Conservation (phyloP, 2,888 invertebrate species). For the Eupithecia centaureata region DNA sequence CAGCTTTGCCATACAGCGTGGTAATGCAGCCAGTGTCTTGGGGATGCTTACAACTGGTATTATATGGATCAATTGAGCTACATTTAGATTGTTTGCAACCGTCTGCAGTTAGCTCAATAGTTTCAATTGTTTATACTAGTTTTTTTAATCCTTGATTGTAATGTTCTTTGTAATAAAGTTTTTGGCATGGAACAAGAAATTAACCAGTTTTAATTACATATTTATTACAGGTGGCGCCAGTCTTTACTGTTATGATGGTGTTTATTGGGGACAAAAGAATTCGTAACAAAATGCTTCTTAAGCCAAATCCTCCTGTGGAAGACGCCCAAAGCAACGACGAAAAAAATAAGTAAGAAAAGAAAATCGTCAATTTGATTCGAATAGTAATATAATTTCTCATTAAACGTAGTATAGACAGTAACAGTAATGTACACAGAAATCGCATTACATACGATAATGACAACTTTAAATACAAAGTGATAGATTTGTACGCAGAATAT, state of each 20-base stretch:
- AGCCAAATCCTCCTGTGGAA: slow-evolving; percentile 21
- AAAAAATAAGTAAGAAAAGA: slow-evolving; percentile 38
- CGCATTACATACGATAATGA: slow-evolving; percentile 70
- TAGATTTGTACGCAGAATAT: slow-evolving; percentile 76
- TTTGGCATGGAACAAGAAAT: too few species aligned
- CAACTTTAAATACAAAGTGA: slow-evolving; percentile 67
- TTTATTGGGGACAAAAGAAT: slow-evolving; percentile 54
- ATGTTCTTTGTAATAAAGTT: too few species aligned
- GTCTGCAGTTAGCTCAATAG: too few species aligned
- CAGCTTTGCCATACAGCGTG: too few species aligned
- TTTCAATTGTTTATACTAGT: too few species aligned
- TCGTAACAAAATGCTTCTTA: slow-evolving; percentile 52
- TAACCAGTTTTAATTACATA: not conserved
- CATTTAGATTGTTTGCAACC: too few species aligned
- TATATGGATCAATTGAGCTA: too few species aligned
- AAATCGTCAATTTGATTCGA: slow-evolving; percentile 33
- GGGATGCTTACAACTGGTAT: too few species aligned
- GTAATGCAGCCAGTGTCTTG: too few species aligned
- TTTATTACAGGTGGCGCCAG: slow-evolving; percentile 59
- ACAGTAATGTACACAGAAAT: slow-evolving; percentile 58
- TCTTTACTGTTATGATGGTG: slow-evolving; percentile 51
- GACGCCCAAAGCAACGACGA: slow-evolving; percentile 34
- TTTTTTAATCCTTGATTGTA: too few species aligned
- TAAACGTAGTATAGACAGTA: slow-evolving; percentile 50
- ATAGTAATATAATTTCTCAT: slow-evolving; percentile 43